Evolutionary conservation across 2,797 vertebrate species (phyloP).

Genomic region (Sebastes paucispinis): DNA sequence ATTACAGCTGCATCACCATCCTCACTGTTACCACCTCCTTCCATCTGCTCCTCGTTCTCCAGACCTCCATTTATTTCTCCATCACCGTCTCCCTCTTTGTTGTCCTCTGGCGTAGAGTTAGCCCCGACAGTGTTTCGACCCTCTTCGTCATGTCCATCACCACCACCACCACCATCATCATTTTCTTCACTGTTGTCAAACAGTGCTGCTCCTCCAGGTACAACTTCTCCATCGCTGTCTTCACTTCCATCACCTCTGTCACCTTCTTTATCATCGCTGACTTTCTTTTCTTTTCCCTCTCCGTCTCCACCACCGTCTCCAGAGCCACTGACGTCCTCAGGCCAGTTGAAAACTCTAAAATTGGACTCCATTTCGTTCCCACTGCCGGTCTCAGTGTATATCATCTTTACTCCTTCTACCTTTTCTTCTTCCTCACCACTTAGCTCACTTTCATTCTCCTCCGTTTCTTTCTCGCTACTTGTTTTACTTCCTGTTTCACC

Average conservation of each 20-base stretch:
- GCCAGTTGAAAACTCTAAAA: not conserved
- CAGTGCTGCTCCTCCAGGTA: not conserved
- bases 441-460: not conserved
- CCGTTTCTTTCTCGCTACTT: not conserved
- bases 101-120: not conserved
- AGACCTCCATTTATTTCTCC: not conserved
- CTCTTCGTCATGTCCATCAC: not conserved
- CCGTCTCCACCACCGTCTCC: constrained; percentile 27
- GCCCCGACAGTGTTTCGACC: not conserved
- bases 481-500: not conserved
- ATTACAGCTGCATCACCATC: not conserved
- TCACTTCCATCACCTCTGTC: not conserved
- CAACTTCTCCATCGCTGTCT: not conserved
- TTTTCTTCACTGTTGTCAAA: constrained; percentile 4
- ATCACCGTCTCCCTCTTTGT: not conserved
- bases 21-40: not conserved
- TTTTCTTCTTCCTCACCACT: constrained; percentile 9
- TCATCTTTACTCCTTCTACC: not conserved
- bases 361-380: constrained; percentile 10
- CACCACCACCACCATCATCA: not conserved
- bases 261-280: not conserved
- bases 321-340: constrained; percentile 53
- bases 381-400: constrained; percentile 3
- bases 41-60: not conserved
- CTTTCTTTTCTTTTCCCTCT: not conserved